phyloP scores from a whole-genome alignment of 2,888 invertebrate species.

The Euclidia mi region DNA sequence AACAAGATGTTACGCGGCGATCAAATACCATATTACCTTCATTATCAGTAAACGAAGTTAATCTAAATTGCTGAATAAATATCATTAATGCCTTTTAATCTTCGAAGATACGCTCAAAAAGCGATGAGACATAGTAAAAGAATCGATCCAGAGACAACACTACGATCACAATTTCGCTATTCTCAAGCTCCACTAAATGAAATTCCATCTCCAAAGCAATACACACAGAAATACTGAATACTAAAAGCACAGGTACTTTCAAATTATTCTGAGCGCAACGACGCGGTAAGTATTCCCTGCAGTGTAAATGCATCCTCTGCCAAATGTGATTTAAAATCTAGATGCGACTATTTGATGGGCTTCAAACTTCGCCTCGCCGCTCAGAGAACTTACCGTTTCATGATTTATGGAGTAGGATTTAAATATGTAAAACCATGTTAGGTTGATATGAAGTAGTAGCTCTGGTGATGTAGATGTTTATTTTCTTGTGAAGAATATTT shows the following conservation, averaged over 20 bases:
- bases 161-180: too few relatives aligned
- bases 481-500: too few relatives aligned
- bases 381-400: constrained; percentile 11
- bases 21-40: too few relatives aligned
- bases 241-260: constrained; percentile 1
- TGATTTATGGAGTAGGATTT: constrained; percentile 20
- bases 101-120: too few relatives aligned
- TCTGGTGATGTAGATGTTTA: not conserved
- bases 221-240: not conserved
- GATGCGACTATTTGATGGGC: constrained; percentile 12
- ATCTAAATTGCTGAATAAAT: too few relatives aligned
- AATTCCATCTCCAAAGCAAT: not conserved
- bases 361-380: constrained; percentile 3
- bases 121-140: too few relatives aligned
- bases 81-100: too few relatives aligned
- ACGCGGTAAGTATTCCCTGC: constrained; percentile 1
- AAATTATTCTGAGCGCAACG: constrained; percentile 7
- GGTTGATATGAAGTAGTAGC: not conserved
- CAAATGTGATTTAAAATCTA: constrained; percentile 24
- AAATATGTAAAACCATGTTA: constrained; percentile 12
- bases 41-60: too few relatives aligned
- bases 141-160: too few relatives aligned
- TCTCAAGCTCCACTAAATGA: too few relatives aligned
- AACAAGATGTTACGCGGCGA: too few relatives aligned
- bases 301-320: constrained; percentile 3